Evolutionary conservation across 2,113 vertebrate species (phyloP).

Genomic region (Dicentrarchus labrax): DNA sequence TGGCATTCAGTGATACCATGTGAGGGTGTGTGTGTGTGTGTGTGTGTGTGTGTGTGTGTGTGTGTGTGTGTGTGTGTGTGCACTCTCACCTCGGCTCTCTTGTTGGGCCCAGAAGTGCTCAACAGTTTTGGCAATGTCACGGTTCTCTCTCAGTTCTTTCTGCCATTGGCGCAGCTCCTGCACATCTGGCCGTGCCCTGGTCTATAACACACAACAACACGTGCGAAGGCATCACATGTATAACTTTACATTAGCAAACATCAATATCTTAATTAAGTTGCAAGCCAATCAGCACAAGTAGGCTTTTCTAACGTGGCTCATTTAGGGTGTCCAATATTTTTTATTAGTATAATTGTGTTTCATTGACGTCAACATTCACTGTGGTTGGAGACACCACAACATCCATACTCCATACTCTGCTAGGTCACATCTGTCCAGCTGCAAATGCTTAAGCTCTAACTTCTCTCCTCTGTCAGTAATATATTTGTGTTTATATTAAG

Average conservation of each 20-base stretch:
- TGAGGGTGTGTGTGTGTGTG: constrained; percentile 4
- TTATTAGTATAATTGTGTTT: neutral
- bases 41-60: constrained; percentile 18
- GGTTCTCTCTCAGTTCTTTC: constrained; percentile 87
- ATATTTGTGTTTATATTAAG: neutral
- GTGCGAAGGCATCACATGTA: constrained; percentile 10
- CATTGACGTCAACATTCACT: neutral
- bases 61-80: constrained; percentile 24
- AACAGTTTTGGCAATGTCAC: constrained; percentile 84
- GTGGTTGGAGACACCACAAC: neutral
- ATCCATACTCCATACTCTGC: neutral
- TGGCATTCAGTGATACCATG: constrained; percentile 24
- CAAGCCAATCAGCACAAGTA: constrained; percentile 8
- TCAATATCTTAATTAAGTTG: constrained; percentile 36
- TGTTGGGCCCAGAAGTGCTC: constrained; percentile 89
- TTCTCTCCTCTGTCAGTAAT: neutral
- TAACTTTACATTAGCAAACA: constrained; percentile 11
- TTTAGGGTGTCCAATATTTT: neutral
- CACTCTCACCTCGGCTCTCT: constrained; percentile 86
- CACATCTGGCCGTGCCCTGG: constrained; percentile 87
- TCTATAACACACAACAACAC: constrained; percentile 74
- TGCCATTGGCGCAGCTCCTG: constrained; percentile 95
- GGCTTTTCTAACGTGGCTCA: neutral
- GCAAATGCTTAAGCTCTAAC: neutral
- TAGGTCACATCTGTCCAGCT: neutral